These are phyloP conservation scores for Andrena flavipes DNA, from an alignment of 2,888 invertebrate genomes.

Conservation along the genomic window DNA sequence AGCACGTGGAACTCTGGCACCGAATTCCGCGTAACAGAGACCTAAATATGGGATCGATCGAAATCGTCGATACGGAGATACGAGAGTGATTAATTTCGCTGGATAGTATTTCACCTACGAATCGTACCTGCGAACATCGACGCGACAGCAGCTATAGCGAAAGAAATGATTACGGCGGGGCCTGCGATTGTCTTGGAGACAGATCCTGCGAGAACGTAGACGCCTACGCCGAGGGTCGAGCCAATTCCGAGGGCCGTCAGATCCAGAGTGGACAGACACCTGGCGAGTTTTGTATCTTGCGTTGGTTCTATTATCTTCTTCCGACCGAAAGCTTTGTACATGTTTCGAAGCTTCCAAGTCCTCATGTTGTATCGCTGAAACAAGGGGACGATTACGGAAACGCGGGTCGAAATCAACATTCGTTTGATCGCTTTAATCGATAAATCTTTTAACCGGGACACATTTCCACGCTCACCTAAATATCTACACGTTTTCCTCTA, in stretches of 20 bases:
- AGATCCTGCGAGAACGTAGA: conserved; percentile 95
- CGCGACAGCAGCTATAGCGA: conserved; percentile 95
- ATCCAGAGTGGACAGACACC: conserved; percentile 93
- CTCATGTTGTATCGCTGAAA: conserved; percentile 71
- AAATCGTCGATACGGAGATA: background rate
- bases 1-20: conserved; percentile 94
- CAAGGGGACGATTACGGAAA: background rate
- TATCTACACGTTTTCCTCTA: no score
- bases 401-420: background rate
- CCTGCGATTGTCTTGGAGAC: conserved; percentile 93
- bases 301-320: conserved; percentile 72
- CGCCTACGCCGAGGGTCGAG: conserved; percentile 94
- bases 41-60: conserved; percentile 85
- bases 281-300: conserved; percentile 85
- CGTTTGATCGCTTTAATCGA: background rate
- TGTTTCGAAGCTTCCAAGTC: conserved; percentile 47
- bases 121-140: conserved; percentile 93
- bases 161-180: conserved; percentile 94
- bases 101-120: background rate
- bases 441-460: background rate
- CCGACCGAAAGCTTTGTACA: conserved; percentile 73
- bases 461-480: background rate
- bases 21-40: conserved; percentile 97
- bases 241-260: conserved; percentile 93
- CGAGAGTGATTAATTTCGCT: no score